Evolutionary conservation across 1,140 invertebrate species (phyloP), one percentile per base, ranked within the genome.

Genomic region (Drosophila gunungcola): DNA sequence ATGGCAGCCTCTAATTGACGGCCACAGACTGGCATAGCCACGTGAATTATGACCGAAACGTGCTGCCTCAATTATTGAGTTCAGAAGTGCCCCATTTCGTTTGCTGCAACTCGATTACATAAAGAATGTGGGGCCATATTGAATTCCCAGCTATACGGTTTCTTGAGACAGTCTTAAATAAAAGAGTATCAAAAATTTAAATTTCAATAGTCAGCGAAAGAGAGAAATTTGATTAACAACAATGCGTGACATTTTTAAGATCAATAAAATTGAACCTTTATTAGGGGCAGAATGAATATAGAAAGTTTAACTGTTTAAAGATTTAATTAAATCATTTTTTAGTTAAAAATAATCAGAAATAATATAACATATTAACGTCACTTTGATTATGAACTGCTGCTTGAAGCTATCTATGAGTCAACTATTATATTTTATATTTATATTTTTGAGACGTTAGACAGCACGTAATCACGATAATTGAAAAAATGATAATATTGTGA

Each of bases 61-160:
- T 73, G 52, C 45, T 10, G 42, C 45, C 43, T 32, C 55, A 58
- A 12, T 49, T 48, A 32, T 42, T 51, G 32, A 13, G 46, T 27
- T 51, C 36, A 38, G 7, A 41, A 41, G 12, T 49, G 46, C 12
- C n/a, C 27, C 27, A 32, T 49, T 49, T 32, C 27, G 46, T 41
- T 36, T 13, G 29, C 48, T 11, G 32, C 36, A 36, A 36, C 13
- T 16, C 32, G 32, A 52, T 6, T 52, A 12, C 13, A 3, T 11
- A 21, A 13, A 21, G 49, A 52, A 11, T n/a, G 21, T 45, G 46
- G 25, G 27, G 12, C 27, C 12, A 3, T 46, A 25, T 27, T 12
- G 25, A 27, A 48, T 29, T 29, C 25, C 45, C 45, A 48, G 12
- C 32, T 12, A 29, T 10, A 49, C 3, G 45, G 5, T 29, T 49